Percentiles rank a stretch among this genome's conserved stretches.
Conservation (phyloP, 2,888 invertebrate species). For the Ptilodon capucinus region DNA sequence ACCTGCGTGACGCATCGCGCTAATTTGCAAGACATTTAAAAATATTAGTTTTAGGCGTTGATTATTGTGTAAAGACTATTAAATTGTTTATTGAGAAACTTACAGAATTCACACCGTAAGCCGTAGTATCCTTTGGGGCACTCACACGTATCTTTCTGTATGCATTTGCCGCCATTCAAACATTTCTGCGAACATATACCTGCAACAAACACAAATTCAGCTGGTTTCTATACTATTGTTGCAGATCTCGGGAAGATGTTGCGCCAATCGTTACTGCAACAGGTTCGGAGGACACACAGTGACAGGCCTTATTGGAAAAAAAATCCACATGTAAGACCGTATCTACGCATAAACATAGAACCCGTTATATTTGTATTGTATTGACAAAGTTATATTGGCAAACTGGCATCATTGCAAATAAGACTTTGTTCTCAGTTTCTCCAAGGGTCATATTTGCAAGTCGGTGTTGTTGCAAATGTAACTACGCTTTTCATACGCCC, state of each 20-base stretch:
- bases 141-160: slow-evolving; percentile 96
- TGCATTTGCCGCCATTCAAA: slow-evolving; percentile 96
- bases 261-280: slow-evolving; percentile 47
- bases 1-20: too few relatives aligned
- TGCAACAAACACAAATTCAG: slow-evolving; percentile 60
- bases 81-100: slow-evolving; percentile 64
- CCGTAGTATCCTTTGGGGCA: slow-evolving; percentile 97
- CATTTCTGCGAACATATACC: slow-evolving; percentile 96
- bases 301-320: slow-evolving; percentile 64
- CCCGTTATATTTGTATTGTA: too few relatives aligned
- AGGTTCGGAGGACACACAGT: slow-evolving; percentile 54
- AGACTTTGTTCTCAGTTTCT: too few relatives aligned
- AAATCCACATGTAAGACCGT: slow-evolving; percentile 69
- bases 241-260: slow-evolving; percentile 42
- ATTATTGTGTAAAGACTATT: too few relatives aligned
- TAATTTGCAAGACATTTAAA: too few relatives aligned
- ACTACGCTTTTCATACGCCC: too few relatives aligned
- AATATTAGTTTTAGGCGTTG: too few relatives aligned
- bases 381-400: too few relatives aligned
- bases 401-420: too few relatives aligned
- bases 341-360: neutral
- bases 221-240: slow-evolving; percentile 8
- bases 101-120: slow-evolving; percentile 94
- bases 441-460: too few relatives aligned
- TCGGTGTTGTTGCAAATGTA: too few relatives aligned